These are phyloP conservation scores for Coenobita brevimanus DNA, from an alignment of 1,140 invertebrate species.

Conservation along the genomic window DNA sequence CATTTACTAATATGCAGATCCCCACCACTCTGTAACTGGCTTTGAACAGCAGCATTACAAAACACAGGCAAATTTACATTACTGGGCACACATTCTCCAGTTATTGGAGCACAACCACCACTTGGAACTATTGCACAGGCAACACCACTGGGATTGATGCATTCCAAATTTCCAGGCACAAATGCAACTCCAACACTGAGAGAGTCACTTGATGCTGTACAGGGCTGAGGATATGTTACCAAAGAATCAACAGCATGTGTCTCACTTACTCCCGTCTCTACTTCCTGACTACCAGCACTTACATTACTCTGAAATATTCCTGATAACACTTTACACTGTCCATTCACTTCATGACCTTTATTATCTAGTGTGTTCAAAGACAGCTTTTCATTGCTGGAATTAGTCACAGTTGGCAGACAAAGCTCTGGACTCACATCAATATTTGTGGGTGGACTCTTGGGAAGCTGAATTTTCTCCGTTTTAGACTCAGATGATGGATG, in stretches of 20 bases:
- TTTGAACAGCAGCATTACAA: slow-evolving; percentile 19
- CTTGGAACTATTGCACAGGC: slow-evolving; percentile 56
- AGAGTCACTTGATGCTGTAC: slow-evolving; percentile 22
- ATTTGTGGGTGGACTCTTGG: not conserved
- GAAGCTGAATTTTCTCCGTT: not conserved
- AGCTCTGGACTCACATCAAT: not conserved
- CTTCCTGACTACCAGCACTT: slow-evolving; percentile 2
- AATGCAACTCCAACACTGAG: slow-evolving; percentile 48
- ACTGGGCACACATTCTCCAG: slow-evolving; percentile 28
- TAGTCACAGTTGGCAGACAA: not conserved
- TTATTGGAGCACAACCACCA: slow-evolving; percentile 36
- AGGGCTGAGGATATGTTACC: slow-evolving; percentile 28
- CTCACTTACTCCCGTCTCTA: not conserved
- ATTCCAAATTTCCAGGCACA: slow-evolving; percentile 29
- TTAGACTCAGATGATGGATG: not conserved
- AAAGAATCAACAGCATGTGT: slow-evolving; percentile 16
- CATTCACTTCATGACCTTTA: slow-evolving; percentile 10
- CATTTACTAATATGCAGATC: not conserved
- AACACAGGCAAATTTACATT: slow-evolving; percentile 32
- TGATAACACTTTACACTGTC: slow-evolving; percentile 16
- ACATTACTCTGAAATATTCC: slow-evolving; percentile 27
- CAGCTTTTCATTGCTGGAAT: not conserved
- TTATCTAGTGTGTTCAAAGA: not conserved
- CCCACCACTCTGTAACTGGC: slow-evolving; percentile 18
- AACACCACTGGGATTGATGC: slow-evolving; percentile 22